Evolutionary conservation across 1,140 invertebrate species (phyloP), one percentile per base, ranked within the genome.

Genomic region (Scaptomyza pallida): DNA sequence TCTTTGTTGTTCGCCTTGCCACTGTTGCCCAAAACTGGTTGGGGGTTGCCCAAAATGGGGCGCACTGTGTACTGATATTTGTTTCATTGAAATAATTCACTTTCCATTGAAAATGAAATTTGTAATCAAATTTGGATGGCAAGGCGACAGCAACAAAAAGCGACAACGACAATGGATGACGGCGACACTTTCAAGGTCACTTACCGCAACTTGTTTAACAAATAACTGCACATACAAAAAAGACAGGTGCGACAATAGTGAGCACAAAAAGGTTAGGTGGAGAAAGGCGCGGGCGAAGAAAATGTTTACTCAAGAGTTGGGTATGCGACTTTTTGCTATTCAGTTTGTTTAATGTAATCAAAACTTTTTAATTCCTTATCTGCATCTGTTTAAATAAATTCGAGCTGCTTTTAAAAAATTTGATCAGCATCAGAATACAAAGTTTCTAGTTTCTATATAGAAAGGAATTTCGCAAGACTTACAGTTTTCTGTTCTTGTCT

Each of bases 121-220:
- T 40, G 37, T 40, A 43, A 47, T 45, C 77, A 45, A 55, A 63
- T 74, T 80, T 48, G 80, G 55, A 10, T 62, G 33, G 45, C 72
- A 76, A 77, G 65, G 74, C 59, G 57, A 61, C 8, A 56, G 16
- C 12, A 12, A 30, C 23, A 19, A 26, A 35, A 37, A 30, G 5
- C 23, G 23, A 8, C 8, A 30, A 2, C 26, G 26, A 30, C 26
- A 30, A 30, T 30, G 8, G 26, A n/a, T 9, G 26, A 21, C 44
- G 51, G 23, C 33, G 52, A 69, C 63, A 69, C 45, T 45, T 56
- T 82, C 80, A 83, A 80, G 81, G 80, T 80, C 81, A 75, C 19
- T 48, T 61, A 61, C 43, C 33, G 15, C 10, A 52, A 30, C 35
- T 56, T 8, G 19, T 9, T 47, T 26, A 1, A 26, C n/a, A 23